phyloP scores from a whole-genome alignment of 1,140 invertebrate genomes.

The Formica selysi region DNA sequence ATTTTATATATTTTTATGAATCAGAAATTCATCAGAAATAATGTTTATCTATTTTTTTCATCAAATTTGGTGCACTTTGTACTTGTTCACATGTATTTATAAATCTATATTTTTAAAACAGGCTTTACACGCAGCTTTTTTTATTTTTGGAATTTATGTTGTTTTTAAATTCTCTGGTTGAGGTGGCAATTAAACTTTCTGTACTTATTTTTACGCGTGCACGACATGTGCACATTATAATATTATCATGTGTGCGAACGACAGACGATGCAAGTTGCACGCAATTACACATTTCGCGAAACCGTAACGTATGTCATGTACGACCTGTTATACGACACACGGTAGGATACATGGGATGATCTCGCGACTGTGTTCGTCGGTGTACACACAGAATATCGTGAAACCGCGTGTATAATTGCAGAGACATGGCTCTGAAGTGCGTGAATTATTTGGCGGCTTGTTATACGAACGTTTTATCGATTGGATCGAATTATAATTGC shows the following conservation, averaged over 20 bases:
- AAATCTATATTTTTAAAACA: background rate
- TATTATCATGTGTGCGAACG: slow-evolving; percentile 40
- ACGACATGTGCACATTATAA: slow-evolving; percentile 14
- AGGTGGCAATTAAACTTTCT: slow-evolving; percentile 39
- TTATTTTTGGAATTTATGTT: background rate
- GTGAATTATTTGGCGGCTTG: slow-evolving; percentile 67
- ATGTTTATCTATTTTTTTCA: background rate
- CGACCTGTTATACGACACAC: slow-evolving; percentile 56
- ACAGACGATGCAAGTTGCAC: slow-evolving; percentile 47
- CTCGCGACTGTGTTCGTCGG: slow-evolving; percentile 30
- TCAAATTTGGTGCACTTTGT: background rate
- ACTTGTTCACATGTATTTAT: background rate
- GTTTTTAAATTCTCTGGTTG: slow-evolving; percentile 8
- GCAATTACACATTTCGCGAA: slow-evolving; percentile 54
- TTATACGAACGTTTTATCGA: background rate
- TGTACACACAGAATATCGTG: slow-evolving; percentile 36
- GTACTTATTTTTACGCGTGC: background rate
- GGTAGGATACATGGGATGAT: slow-evolving; percentile 46
- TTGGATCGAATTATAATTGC: slow-evolving; percentile 6
- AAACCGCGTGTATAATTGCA: slow-evolving; percentile 64
- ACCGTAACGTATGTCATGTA: slow-evolving; percentile 47
- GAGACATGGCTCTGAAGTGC: slow-evolving; percentile 58
- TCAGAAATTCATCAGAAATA: background rate
- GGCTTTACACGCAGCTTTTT: background rate
- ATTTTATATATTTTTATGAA: background rate